phyloP scores from a whole-genome alignment of 2,113 vertebrate species.

The Sphyrna mokarran region DNA sequence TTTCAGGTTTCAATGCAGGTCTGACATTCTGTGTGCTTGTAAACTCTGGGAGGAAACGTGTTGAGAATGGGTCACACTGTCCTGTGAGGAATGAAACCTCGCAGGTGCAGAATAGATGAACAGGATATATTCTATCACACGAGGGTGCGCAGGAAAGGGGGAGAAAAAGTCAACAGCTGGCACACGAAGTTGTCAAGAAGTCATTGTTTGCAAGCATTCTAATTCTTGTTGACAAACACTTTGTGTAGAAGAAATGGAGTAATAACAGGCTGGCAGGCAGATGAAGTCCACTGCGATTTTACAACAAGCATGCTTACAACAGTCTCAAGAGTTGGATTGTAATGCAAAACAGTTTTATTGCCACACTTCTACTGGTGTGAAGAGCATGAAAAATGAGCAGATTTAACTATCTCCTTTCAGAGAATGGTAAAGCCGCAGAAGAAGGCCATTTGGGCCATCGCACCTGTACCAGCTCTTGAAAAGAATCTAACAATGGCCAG shows the following conservation, averaged over 20 bases:
- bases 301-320: neutral
- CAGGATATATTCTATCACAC: conserved; percentile 16
- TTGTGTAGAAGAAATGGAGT: neutral
- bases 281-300: conserved; percentile 1
- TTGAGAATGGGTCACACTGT: neutral
- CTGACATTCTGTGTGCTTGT: neutral
- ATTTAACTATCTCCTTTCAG: neutral
- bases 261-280: neutral
- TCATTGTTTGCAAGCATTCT: conserved; percentile 22
- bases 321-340: neutral
- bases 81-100: neutral
- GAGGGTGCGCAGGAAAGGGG: neutral
- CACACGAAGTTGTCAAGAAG: conserved; percentile 4
- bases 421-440: neutral
- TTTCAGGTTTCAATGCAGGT: neutral
- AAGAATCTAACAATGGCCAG: neutral
- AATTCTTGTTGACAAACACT: conserved; percentile 6
- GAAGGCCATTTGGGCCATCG: neutral
- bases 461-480: neutral
- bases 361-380: neutral
- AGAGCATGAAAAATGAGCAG: neutral
- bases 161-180: neutral
- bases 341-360: neutral
- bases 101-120: neutral
- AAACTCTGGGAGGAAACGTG: neutral